Base-by-base conservation (phyloP, 2,113 vertebrate genomes). In the Platycercus adscitus region DNA sequence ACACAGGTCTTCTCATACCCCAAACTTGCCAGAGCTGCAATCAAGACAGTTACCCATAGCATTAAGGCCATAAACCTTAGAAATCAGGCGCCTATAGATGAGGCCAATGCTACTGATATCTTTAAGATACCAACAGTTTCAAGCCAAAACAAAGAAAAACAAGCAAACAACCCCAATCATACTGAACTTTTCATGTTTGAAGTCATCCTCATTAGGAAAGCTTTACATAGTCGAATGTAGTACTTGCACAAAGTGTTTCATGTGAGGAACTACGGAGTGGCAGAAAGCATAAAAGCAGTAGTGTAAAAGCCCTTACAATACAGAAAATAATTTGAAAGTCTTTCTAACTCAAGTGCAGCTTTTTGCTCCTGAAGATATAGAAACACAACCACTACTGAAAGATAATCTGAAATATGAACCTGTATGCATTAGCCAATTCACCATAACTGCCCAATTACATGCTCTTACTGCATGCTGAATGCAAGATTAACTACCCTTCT, bases 1-100 rank as follows among this genome's bases (percentile, higher is more conserved):
- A 99, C 99, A 63, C 99, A 99, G 3, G 98, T 99, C 98, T 99
- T 99, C 98, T 99, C 99, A 95, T 99, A 99, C 29, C 99, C 99
- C 98, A 99, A 89, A 97, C 99, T 99, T 78, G 99, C 98, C 97
- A 99, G 97, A 93, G 99, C 99, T 99, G 97, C 78, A 97, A 95
- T 9, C 83, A 88, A 82, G 96, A 91, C 24, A 55, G 47, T 94
- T 88, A 91, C 3, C 11, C 35, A 80, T 1, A 80, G 13, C 26
- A 21, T 55, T 68, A 69, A 44, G 41, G 78, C 86, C 95, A 91
- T 17, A 56, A 84, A 29, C 39, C 60, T 71, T 25, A 84, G 33
- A 11, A 61, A 23, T 70, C 17, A 13, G 76, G 15, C 29, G 66
- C 16, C 58, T 83, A 50, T 15, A 83, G n/a, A 72, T 33, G 11